Base-by-base conservation (phyloP, 2,888 invertebrate species). In the Tridacna gigas region DNA sequence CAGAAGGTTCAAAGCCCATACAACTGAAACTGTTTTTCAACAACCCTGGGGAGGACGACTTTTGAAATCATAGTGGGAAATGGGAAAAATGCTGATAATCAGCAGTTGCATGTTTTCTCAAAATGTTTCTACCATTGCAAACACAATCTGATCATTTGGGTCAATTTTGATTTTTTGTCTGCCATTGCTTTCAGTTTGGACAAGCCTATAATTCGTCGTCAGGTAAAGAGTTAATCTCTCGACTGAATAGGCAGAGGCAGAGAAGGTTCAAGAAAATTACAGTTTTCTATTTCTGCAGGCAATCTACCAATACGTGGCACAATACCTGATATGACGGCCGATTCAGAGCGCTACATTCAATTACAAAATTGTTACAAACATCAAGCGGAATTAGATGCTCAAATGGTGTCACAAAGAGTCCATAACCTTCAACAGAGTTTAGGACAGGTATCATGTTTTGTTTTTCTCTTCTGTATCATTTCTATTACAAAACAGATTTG, bases 321-420 rank as follows among this genome's bases (percentile, higher is more conserved):
- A 13, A 95, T 99, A 66, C 99, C 99, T 2, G 99, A 99, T 93
- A 99, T 99, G 99, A 98, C 98, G 5, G 97, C 99, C 1, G 98
- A 99, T 90, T 98, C 99, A 7, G 97, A 97, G 83, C 97, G 97
- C 91, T 99, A 98, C 94, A 96, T 99, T 69, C 96, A 97, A 85
- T 96, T 99, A 78, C 99, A 99, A 94, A 97, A 97, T 94, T 96
- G 98, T 94, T 97, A 95, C 94, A 96, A 97, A 82, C 96, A 97
- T 60, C 97, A 98, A 95, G 98, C 99, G 0, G 95, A 96, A 74
- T 96, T 96, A 86, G 98, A 99, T 95, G 96, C 97, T 0, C 97
- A 98, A 94, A 95, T 96, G 74, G 96, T 99, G 11, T 97, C 97
- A 93, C 96, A 97, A 90, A 96, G 97, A 94, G 97, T 97, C 0